phyloP scores from a whole-genome alignment of 2,797 vertebrate species.

The Intellagama lesueurii region DNA sequence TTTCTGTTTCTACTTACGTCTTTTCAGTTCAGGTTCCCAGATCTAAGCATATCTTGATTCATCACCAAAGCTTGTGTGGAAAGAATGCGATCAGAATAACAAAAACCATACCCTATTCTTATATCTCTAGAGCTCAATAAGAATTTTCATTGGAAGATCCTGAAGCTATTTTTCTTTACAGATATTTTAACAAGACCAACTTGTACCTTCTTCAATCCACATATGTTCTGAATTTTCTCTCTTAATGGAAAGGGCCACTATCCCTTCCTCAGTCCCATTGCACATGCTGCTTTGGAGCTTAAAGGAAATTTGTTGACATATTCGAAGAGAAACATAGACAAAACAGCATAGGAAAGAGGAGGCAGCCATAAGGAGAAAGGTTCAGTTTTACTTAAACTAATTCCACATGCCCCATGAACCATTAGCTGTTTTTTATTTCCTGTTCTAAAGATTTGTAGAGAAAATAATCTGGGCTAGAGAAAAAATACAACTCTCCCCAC shows the following conservation, averaged over 20 bases:
- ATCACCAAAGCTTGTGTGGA: constrained; percentile 62
- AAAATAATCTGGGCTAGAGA: constrained; percentile 72
- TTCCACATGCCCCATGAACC: constrained; percentile 88
- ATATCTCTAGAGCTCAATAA: constrained; percentile 83
- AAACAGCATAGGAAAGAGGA: constrained; percentile 75
- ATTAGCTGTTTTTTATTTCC: constrained; percentile 91
- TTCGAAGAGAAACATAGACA: constrained; percentile 77
- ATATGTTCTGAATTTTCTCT: constrained; percentile 86
- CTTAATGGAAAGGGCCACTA: constrained; percentile 53
- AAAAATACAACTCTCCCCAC: constrained; percentile 58
- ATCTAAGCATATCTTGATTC: constrained; percentile 59
- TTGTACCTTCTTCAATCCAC: constrained; percentile 77
- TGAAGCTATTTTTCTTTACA: constrained; percentile 88
- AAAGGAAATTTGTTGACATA: constrained; percentile 76
- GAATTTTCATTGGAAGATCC: constrained; percentile 82
- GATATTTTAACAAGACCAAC: constrained; percentile 86
- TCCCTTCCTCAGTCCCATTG: constrained; percentile 36
- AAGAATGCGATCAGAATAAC: constrained; percentile 57
- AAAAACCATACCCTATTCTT: constrained; percentile 78
- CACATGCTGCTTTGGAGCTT: constrained; percentile 60
- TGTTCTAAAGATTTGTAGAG: constrained; percentile 84
- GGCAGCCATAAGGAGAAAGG: constrained; percentile 76
- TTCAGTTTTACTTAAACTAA: constrained; percentile 84
- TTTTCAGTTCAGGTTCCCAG: constrained; percentile 51
- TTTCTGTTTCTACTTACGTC: constrained; percentile 31